Percentiles rank a stretch among this genome's conserved stretches.
Conservation (phyloP, 2,888 invertebrate genomes). For the Elmis aenea region DNA sequence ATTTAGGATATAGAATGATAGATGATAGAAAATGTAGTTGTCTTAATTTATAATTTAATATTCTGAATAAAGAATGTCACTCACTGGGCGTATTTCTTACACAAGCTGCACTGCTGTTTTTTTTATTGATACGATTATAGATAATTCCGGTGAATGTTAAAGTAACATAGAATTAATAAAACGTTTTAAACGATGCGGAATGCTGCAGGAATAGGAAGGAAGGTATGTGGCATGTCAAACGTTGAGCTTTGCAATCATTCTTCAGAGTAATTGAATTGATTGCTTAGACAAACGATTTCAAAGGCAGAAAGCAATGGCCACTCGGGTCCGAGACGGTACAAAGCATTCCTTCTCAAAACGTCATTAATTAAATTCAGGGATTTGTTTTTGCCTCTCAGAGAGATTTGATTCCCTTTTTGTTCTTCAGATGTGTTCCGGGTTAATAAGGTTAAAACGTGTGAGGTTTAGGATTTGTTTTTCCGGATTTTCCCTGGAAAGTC, state of each 20-base stretch:
- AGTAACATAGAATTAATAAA: too few relatives aligned
- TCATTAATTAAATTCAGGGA: conserved; percentile 49
- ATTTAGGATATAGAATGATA: too few relatives aligned
- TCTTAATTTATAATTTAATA: too few relatives aligned
- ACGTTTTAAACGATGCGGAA: too few relatives aligned
- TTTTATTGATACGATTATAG: too few relatives aligned
- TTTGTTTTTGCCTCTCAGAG: conserved; percentile 43
- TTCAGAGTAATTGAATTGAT: conserved; percentile 46
- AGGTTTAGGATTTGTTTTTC: conserved; percentile 9
- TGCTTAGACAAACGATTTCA: conserved; percentile 46
- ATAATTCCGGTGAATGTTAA: too few relatives aligned
- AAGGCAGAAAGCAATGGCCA: conserved; percentile 33
- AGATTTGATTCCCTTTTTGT: conserved; percentile 45
- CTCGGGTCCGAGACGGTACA: conserved; percentile 32
- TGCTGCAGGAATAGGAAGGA: too few relatives aligned
- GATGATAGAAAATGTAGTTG: too few relatives aligned
- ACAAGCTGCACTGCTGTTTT: too few relatives aligned
- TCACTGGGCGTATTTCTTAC: too few relatives aligned
- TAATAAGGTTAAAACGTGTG: conserved; percentile 42
- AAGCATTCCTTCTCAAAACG: conserved; percentile 47
- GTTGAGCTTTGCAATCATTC: conserved; percentile 39
- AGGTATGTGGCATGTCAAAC: conserved; percentile 42
- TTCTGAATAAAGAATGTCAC: too few relatives aligned
- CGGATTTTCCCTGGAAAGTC: conserved; percentile 1
- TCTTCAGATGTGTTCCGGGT: conserved; percentile 32